phyloP scores from a whole-genome alignment of 2,797 vertebrate species.

The Bovichtus variegatus region DNA sequence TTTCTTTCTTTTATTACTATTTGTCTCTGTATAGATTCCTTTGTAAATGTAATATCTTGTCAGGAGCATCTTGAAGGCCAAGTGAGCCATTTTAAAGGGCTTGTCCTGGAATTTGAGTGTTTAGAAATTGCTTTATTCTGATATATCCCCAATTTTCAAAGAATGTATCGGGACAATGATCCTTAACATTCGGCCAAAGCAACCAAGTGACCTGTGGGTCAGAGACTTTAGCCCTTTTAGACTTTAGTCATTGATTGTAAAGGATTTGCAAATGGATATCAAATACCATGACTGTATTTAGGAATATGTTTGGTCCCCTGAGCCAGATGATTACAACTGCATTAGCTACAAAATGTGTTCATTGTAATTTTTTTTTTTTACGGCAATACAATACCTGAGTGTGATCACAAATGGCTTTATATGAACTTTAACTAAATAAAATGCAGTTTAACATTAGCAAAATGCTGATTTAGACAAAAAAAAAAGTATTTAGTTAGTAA shows the following conservation, averaged over 20 bases:
- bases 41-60: neutral
- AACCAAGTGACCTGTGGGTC: neutral
- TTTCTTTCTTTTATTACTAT: no score
- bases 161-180: neutral
- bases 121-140: neutral
- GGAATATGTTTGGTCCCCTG: neutral
- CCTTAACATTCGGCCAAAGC: neutral
- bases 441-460: neutral
- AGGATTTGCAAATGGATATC: neutral
- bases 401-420: neutral
- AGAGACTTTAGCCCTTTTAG: neutral
- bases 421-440: neutral
- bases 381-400: neutral
- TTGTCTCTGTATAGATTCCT: neutral
- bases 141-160: neutral
- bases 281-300: neutral
- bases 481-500: no score
- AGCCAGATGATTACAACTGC: neutral
- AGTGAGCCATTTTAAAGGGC: neutral
- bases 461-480: neutral
- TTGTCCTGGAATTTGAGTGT: neutral
- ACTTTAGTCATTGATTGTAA: neutral
- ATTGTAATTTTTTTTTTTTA: neutral
- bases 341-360: neutral
- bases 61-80: neutral